Evolutionary conservation across 2,113 vertebrate species (phyloP).

Genomic region (Eretmochelys imbricata): DNA sequence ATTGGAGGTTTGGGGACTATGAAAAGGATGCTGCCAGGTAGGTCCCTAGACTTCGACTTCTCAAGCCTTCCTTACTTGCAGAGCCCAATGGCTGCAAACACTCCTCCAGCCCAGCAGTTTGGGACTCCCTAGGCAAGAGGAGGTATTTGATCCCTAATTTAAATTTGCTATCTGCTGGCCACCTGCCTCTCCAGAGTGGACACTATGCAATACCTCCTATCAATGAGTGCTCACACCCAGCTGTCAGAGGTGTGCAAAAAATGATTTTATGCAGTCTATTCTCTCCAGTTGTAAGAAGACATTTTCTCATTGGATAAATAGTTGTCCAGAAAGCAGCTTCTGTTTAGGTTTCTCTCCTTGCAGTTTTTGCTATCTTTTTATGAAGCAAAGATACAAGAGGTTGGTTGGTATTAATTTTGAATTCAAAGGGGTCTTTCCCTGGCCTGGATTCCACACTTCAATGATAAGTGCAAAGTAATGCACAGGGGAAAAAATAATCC

Average conservation of each 20-base stretch:
- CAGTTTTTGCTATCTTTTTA: not conserved
- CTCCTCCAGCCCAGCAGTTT: not conserved
- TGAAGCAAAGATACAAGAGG: not conserved
- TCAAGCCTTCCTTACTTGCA: not conserved
- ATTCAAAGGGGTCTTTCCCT: not conserved
- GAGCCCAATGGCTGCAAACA: not conserved
- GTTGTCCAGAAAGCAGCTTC: not conserved
- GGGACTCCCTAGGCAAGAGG: not conserved
- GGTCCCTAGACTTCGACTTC: not conserved
- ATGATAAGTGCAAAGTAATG: not conserved
- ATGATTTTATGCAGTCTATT: not conserved
- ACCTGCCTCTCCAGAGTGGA: no score
- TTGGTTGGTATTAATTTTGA: not conserved
- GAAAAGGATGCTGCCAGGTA: not conserved
- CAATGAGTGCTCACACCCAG: not conserved
- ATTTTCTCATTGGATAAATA: not conserved
- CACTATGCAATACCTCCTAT: not conserved
- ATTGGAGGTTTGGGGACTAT: not conserved
- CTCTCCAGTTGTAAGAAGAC: not conserved
- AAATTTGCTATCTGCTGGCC: not conserved
- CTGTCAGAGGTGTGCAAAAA: not conserved
- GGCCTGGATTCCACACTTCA: not conserved
- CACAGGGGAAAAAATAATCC: no score
- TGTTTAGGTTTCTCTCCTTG: not conserved
- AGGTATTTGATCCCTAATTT: not conserved